phyloP scores from a whole-genome alignment of 2,797 vertebrate genomes.

The Microctenopoma stevenorrisi region DNA sequence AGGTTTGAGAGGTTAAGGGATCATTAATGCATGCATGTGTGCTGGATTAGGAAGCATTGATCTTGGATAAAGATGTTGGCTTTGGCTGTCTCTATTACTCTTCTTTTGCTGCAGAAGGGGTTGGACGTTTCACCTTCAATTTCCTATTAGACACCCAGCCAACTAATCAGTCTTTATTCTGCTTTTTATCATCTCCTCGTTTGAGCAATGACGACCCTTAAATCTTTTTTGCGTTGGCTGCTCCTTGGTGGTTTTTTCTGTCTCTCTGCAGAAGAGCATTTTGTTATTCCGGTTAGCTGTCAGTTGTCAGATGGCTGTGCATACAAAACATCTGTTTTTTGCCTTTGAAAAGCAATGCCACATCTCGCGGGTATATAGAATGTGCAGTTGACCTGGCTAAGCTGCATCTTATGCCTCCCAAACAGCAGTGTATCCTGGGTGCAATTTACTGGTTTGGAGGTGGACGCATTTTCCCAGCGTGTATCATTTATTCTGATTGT shows the following conservation, averaged over 20 bases:
- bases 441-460: background rate
- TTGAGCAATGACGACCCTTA: constrained; percentile 12
- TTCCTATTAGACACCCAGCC: constrained; percentile 19
- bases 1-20: constrained; percentile 45
- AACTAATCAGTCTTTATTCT: constrained; percentile 27
- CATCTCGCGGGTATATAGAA: background rate
- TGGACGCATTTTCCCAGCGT: background rate
- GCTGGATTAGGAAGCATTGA: constrained; percentile 70
- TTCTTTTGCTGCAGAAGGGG: constrained; percentile 18
- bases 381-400: background rate
- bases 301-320: background rate
- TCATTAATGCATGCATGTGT: constrained; percentile 70
- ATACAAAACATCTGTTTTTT: constrained; percentile 1
- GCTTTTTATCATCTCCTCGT: constrained; percentile 6
- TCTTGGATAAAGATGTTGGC: constrained; percentile 55
- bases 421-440: constrained; percentile 2
- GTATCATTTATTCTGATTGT: background rate
- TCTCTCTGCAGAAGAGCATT: background rate
- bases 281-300: background rate
- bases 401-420: background rate
- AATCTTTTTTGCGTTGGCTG: constrained; percentile 1
- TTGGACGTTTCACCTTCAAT: constrained; percentile 51
- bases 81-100: constrained; percentile 67
- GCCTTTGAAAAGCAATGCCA: background rate
- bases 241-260: background rate